These are phyloP conservation scores for Sinocyclocheilus anophthalmus DNA, from an alignment of 2,113 vertebrate species.

Conservation along the genomic window DNA sequence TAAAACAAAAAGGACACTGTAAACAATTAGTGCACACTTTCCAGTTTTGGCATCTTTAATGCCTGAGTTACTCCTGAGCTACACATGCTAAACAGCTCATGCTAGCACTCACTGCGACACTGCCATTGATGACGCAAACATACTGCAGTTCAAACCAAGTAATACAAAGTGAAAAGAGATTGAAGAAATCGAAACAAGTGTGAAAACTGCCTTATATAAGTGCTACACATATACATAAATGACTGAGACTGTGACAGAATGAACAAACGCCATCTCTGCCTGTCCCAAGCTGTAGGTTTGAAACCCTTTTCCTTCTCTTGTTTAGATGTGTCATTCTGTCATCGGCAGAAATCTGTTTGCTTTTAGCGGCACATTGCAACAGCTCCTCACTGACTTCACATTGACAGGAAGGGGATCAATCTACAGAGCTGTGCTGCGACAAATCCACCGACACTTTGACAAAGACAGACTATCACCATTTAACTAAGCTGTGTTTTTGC, in stretches of 20 bases:
- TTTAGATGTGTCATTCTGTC: conserved; percentile 11
- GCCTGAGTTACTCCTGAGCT: not conserved
- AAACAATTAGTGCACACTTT: not conserved
- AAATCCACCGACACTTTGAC: not conserved
- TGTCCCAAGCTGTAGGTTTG: not conserved
- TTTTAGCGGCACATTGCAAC: not conserved
- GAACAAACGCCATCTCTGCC: not conserved
- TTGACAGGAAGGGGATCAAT: conserved; percentile 21
- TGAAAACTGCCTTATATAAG: not conserved
- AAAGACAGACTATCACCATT: conserved; percentile 20
- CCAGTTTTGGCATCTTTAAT: not conserved
- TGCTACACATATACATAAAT: not conserved
- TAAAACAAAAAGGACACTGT: not conserved
- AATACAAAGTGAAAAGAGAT: not conserved
- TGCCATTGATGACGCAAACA: not conserved
- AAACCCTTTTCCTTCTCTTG: not conserved
- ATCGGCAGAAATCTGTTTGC: not conserved
- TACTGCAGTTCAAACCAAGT: not conserved
- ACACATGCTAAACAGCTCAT: not conserved
- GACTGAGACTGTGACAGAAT: not conserved
- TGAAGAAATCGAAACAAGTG: not conserved
- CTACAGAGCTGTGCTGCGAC: not conserved
- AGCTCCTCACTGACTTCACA: conserved; percentile 18
- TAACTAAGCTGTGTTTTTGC: not conserved
- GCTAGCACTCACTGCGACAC: not conserved